Percentiles rank a stretch among this genome's conserved stretches.
Conservation (phyloP, 2,113 vertebrate genomes). For the Strix uralensis region DNA sequence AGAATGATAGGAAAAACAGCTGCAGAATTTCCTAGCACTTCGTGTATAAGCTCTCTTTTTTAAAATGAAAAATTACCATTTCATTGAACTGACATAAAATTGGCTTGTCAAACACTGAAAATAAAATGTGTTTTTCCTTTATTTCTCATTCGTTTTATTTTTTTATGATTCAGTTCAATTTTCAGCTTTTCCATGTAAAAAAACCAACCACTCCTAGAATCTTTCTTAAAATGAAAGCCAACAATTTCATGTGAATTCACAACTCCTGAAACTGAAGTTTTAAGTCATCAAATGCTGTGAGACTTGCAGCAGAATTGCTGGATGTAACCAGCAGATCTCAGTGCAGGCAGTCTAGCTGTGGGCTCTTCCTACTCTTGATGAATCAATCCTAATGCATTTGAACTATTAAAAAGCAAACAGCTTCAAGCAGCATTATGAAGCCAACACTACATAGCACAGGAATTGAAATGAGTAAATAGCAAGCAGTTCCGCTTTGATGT, state of each 20-base stretch:
- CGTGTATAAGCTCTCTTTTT: neutral
- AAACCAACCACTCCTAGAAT: neutral
- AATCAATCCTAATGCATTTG: neutral
- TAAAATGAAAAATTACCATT: conserved; percentile 13
- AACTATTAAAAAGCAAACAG: neutral
- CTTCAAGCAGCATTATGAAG: neutral
- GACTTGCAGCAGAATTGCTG: neutral
- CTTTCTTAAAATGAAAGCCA: neutral
- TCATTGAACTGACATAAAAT: conserved; percentile 22
- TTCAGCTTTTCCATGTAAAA: neutral
- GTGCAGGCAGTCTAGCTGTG: neutral
- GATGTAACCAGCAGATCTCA: neutral
- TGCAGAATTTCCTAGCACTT: conserved; percentile 38
- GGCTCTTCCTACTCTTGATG: neutral
- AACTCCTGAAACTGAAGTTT: neutral
- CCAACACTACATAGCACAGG: neutral
- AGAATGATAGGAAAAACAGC: conserved; percentile 55
- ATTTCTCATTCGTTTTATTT: conserved; percentile 22
- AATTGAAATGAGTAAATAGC: conserved; percentile 12
- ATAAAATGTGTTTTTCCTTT: conserved; percentile 31
- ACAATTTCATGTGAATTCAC: neutral
- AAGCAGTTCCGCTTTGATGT: conserved; percentile 32
- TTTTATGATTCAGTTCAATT: neutral
- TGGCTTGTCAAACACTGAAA: conserved; percentile 32
- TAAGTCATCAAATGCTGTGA: neutral